Percentiles rank a stretch among this genome's conserved stretches.
phyloP scores from a whole-genome alignment of 2,797 vertebrate species.

The Argyrosomus regius region DNA sequence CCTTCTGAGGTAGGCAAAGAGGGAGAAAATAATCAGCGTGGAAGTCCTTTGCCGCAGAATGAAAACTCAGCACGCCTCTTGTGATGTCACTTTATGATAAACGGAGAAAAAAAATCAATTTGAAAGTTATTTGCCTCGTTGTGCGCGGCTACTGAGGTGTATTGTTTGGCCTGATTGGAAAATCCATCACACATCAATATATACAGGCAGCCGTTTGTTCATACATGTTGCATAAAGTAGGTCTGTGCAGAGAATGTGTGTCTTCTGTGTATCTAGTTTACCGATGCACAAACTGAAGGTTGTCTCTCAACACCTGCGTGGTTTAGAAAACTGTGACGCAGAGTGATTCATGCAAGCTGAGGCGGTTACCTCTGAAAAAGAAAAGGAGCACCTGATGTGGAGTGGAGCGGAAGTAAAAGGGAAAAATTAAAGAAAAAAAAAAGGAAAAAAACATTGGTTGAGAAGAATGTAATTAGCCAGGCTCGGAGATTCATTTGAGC shows the following conservation, averaged over 20 bases:
- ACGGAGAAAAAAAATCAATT: conserved; percentile 25
- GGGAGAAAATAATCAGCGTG: conserved; percentile 56
- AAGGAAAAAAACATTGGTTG: conserved; percentile 27
- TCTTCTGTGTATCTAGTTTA: conserved; percentile 10
- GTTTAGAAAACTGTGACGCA: conserved; percentile 6
- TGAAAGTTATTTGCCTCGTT: conserved; percentile 33
- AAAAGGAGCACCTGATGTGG: conserved; percentile 66
- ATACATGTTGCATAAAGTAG: not conserved
- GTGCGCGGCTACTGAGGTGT: conserved; percentile 8
- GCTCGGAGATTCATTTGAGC: conserved; percentile 70
- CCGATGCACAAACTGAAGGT: conserved; percentile 23
- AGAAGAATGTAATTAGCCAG: conserved; percentile 78
- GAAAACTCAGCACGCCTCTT: conserved; percentile 28
- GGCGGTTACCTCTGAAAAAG: conserved; percentile 22
- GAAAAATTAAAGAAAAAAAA: not conserved
- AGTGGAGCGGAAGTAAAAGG: conserved; percentile 13
- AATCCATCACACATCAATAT: conserved; percentile 20
- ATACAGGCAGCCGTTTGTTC: not conserved
- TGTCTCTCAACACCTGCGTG: conserved; percentile 50
- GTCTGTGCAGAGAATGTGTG: not conserved
- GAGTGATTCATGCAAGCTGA: conserved; percentile 47
- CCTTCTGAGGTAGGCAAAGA: conserved; percentile 44
- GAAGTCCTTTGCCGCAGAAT: conserved; percentile 44
- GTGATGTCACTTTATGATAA: conserved; percentile 28
- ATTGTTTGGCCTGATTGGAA: conserved; percentile 26